Conservation (phyloP, 1,140 invertebrate species). For the Pentalonia nigronervosa region DNA sequence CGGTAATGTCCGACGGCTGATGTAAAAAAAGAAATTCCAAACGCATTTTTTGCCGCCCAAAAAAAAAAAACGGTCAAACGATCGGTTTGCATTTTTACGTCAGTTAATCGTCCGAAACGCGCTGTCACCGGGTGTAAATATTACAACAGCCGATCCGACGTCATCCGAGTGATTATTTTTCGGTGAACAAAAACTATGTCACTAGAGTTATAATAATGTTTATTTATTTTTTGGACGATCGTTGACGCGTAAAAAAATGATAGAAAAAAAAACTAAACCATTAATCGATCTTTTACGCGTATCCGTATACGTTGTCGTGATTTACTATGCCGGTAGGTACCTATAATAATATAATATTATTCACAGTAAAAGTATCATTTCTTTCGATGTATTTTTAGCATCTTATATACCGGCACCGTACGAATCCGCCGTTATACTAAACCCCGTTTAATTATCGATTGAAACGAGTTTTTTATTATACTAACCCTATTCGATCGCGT, state of each 20-base stretch:
- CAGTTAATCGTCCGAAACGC: constrained; percentile 27
- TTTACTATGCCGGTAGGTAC: neutral
- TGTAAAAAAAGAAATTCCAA: neutral
- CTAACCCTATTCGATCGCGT: neutral
- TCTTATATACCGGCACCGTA: neutral
- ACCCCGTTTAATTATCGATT: neutral
- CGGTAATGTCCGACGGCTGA: neutral
- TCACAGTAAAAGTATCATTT: neutral
- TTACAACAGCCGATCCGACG: neutral
- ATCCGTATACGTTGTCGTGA: constrained; percentile 2
- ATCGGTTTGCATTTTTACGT: constrained; percentile 13
- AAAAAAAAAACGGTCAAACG: constrained; percentile 26
- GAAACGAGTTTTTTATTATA: neutral
- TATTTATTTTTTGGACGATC: neutral
- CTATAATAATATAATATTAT: neutral
- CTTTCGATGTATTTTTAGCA: neutral
- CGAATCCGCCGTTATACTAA: neutral
- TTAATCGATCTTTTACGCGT: neutral
- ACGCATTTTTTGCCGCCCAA: neutral
- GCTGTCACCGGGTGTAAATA: neutral
- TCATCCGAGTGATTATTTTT: constrained; percentile 22
- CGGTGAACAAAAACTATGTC: neutral
- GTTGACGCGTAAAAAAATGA: neutral
- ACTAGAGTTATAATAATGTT: constrained; percentile 13
- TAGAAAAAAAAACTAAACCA: neutral